phyloP scores from a whole-genome alignment of 2,113 vertebrate species.

The Actinemys pallida region DNA sequence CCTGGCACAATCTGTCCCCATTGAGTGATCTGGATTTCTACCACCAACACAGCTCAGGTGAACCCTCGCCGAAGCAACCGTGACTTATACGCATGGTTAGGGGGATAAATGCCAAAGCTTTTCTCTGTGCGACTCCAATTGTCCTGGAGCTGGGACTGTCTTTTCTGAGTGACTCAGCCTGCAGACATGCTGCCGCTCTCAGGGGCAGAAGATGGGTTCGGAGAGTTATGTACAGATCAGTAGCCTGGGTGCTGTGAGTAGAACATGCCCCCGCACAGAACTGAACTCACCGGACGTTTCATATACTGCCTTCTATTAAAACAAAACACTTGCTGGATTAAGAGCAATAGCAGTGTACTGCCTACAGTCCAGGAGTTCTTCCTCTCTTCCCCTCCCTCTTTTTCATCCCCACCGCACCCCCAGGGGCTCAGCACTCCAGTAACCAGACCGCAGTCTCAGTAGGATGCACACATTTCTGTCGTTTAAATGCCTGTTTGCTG shows the following conservation, averaged over 20 bases:
- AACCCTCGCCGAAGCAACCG: background rate
- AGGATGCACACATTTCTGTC: background rate
- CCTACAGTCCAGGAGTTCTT: background rate
- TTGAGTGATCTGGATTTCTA: background rate
- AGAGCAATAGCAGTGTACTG: background rate
- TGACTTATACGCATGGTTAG: background rate
- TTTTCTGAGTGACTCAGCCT: background rate
- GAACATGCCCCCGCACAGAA: background rate
- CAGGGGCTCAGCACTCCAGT: background rate
- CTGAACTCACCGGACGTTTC: fast-evolving
- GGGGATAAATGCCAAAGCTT: background rate
- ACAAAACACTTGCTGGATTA: background rate
- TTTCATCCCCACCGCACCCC: background rate
- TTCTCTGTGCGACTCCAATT: background rate
- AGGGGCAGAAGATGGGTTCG: background rate
- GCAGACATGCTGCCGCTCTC: background rate
- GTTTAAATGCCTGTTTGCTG: background rate
- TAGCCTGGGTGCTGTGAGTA: background rate
- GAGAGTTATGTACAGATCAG: background rate
- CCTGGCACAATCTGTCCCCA: background rate
- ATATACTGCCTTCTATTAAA: background rate
- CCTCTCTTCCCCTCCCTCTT: background rate
- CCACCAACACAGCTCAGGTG: background rate
- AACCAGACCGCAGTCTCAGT: background rate
- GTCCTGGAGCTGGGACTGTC: background rate